phyloP scores from a whole-genome alignment of 2,888 invertebrate genomes.

The Xestia rhomboidea region DNA sequence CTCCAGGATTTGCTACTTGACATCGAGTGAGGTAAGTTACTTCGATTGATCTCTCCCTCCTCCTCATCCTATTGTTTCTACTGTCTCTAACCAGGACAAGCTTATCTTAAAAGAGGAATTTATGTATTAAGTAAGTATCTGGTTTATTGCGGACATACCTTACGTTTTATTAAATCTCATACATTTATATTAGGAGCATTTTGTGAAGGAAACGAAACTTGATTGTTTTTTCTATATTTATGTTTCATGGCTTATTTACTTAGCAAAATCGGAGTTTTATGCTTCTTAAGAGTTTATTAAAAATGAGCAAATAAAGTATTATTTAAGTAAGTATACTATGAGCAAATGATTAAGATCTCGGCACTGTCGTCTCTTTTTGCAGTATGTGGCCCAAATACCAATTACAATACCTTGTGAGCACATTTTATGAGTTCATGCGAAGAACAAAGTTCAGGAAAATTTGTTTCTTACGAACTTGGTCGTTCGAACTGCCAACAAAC shows the following conservation, averaged over 20 bases:
- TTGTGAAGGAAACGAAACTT: not conserved
- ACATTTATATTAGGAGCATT: constrained; percentile 17
- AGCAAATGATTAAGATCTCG: not conserved
- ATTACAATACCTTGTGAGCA: not conserved
- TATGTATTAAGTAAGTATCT: constrained; percentile 9
- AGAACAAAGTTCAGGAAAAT: not conserved
- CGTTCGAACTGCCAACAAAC: not conserved
- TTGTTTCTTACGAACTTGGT: not conserved
- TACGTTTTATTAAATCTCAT: constrained; percentile 16
- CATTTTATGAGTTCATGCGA: not conserved
- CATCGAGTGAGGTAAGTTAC: constrained; percentile 97
- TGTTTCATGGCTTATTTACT: not conserved
- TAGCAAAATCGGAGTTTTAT: not conserved
- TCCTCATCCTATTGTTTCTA: constrained; percentile 5
- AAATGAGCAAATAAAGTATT: not conserved
- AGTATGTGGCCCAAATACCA: not conserved
- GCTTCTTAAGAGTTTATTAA: not conserved
- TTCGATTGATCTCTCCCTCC: constrained; percentile 16
- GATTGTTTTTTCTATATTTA: not conserved
- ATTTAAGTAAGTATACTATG: not conserved
- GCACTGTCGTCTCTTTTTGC: not conserved
- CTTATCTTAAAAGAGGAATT: constrained; percentile 8
- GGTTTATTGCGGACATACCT: constrained; percentile 21
- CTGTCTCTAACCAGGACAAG: not conserved
- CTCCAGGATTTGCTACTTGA: constrained; percentile 97